A percentile compares a stretch with the other conserved stretches of the same genome.
These are phyloP conservation scores for Hydrotaea diabolus DNA, from an alignment of 2,888 invertebrate genomes.

Conservation along the genomic window DNA sequence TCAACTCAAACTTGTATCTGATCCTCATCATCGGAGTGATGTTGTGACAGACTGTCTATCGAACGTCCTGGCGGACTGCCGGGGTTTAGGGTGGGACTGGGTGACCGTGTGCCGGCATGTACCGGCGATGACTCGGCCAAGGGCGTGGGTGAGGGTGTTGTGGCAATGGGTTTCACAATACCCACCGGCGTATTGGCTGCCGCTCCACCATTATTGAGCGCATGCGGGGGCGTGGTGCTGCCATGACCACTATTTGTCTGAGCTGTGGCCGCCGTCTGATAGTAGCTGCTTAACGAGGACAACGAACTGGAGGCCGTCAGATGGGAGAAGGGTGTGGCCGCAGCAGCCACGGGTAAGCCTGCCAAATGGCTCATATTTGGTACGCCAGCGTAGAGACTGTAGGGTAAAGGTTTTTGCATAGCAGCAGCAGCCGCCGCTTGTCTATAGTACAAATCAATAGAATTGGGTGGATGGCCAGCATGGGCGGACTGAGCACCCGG, in stretches of 20 bases:
- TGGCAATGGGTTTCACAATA: conserved; percentile 63
- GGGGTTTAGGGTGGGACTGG: conserved; percentile 81
- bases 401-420: conserved; percentile 93
- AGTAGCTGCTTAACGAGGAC: conserved; percentile 83
- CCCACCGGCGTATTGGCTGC: conserved; percentile 41
- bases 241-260: conserved; percentile 59
- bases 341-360: conserved; percentile 77
- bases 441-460: conserved; percentile 90
- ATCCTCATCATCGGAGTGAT: conserved; percentile 80
- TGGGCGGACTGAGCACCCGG: conserved; percentile 83
- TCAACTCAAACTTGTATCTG: conserved; percentile 79
- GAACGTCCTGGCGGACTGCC: conserved; percentile 81
- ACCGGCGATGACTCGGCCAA: conserved; percentile 55
- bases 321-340: conserved; percentile 79
- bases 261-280: conserved; percentile 79
- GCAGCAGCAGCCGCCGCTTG: conserved; percentile 90
- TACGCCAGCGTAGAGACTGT: conserved; percentile 82
- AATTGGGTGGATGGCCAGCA: conserved; percentile 83
- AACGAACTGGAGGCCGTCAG: conserved; percentile 85
- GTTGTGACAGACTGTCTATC: conserved; percentile 78
- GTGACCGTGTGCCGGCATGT: conserved; percentile 70
- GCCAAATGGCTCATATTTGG: conserved; percentile 77
- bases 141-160: conserved; percentile 57
- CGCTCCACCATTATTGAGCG: conserved; percentile 39
- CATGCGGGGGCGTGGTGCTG: conserved; percentile 38